Conservation (phyloP, 64 coral and sea anemone genomes). For the Anthopleura sola region DNA sequence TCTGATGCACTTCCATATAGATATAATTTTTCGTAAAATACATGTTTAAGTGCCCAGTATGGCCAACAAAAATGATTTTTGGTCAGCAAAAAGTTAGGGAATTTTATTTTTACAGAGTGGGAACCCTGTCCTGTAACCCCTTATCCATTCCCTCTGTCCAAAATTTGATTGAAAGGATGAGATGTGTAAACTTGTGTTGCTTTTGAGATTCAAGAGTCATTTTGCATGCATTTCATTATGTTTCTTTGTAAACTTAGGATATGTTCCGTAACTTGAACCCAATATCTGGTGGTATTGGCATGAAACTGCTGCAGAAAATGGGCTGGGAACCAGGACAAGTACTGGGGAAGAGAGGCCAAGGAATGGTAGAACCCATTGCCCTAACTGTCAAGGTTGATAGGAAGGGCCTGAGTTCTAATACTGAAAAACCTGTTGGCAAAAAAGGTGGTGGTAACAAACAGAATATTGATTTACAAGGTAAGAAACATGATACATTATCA, state of each 20-base stretch:
- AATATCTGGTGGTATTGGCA: constrained; percentile 78
- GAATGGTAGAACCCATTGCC: constrained; percentile 85
- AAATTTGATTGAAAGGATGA: too few species aligned
- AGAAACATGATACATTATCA: background rate
- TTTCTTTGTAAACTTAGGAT: constrained; percentile 45
- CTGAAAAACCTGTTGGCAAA: constrained; percentile 58
- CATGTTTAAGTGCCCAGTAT: too few species aligned
- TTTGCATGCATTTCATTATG: background rate
- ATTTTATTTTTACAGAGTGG: too few species aligned
- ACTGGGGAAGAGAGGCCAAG: constrained; percentile 93
- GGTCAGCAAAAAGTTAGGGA: too few species aligned
- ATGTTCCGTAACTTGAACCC: constrained; percentile 96
- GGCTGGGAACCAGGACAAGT: constrained; percentile 98
- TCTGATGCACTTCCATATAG: too few species aligned
- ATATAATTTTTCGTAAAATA: too few species aligned
- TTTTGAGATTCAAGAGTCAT: too few species aligned
- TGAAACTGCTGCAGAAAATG: constrained; percentile 98
- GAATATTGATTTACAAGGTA: constrained; percentile 56
- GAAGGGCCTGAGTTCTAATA: constrained; percentile 70
- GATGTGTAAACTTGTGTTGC: too few species aligned
- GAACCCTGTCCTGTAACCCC: too few species aligned
- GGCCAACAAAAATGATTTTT: too few species aligned
- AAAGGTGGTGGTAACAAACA: constrained; percentile 23
- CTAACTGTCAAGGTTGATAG: constrained; percentile 92
- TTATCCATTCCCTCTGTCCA: too few species aligned